A percentile compares a stretch with the other conserved stretches of the same genome.
Evolutionary conservation across 2,888 invertebrate species (phyloP).

Genomic region (Caenorhabditis sp.): DNA sequence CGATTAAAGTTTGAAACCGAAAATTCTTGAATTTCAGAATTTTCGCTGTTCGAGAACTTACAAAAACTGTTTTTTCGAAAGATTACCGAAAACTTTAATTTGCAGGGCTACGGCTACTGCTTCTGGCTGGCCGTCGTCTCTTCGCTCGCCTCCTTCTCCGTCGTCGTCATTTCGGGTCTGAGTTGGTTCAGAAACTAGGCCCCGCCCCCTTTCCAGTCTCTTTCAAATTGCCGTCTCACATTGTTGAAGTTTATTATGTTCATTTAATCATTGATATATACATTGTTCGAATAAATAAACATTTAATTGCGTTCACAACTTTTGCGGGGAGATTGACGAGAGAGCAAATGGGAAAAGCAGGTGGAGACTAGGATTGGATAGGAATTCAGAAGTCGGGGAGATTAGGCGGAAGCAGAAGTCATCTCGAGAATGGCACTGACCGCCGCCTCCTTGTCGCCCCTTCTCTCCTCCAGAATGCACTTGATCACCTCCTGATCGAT

Average conservation of each 20-base stretch:
- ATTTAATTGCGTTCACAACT: too few species aligned
- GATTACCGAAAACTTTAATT: background rate
- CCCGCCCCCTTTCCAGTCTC: too few species aligned
- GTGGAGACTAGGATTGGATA: slow-evolving; percentile 6
- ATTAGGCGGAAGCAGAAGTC: slow-evolving; percentile 77
- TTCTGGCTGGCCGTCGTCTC: slow-evolving; percentile 44
- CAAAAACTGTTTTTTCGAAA: background rate
- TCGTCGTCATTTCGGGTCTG: slow-evolving; percentile 30
- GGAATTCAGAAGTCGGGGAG: background rate
- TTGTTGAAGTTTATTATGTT: too few species aligned
- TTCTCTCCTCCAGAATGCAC: slow-evolving; percentile 59
- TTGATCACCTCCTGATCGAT: slow-evolving; percentile 90
- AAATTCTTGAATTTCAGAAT: too few species aligned
- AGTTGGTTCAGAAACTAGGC: slow-evolving; percentile 44
- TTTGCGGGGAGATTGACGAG: background rate
- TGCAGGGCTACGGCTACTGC: slow-evolving; percentile 32
- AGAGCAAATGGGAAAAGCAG: slow-evolving; percentile 11
- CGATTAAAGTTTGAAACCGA: too few species aligned
- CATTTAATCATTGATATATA: slow-evolving; percentile 7
- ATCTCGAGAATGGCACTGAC: slow-evolving; percentile 92
- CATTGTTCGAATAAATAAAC: too few species aligned
- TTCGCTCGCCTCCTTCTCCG: slow-evolving; percentile 19
- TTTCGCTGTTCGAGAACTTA: too few species aligned
- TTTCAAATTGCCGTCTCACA: too few species aligned
- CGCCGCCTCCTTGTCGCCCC: slow-evolving; percentile 89